phyloP scores from a whole-genome alignment of 2,797 vertebrate species.

The Morus bassanus region DNA sequence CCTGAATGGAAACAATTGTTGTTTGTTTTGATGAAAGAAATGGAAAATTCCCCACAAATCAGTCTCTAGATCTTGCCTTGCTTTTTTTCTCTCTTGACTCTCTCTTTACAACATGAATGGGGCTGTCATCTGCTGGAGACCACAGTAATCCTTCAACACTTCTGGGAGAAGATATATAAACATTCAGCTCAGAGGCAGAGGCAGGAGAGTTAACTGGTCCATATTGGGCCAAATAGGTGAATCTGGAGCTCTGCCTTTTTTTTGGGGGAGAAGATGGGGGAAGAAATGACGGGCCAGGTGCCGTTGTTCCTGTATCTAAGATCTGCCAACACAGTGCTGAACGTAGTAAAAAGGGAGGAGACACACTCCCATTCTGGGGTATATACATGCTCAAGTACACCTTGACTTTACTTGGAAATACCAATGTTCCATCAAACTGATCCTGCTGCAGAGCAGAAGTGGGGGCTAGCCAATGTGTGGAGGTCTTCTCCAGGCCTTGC shows the following conservation, averaged over 20 bases:
- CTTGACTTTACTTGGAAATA: not conserved
- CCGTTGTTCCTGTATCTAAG: not conserved
- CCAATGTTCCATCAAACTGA: not conserved
- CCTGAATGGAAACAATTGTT: not conserved
- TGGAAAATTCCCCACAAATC: not conserved
- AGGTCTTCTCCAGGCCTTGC: not conserved
- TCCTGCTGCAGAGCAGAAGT: not conserved
- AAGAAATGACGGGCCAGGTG: not conserved
- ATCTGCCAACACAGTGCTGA: not conserved
- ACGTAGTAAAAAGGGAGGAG: not conserved
- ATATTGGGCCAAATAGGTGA: not conserved
- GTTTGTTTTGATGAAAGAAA: not conserved
- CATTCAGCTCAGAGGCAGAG: not conserved
- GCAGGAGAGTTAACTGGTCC: not conserved
- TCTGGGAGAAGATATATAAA: not conserved
- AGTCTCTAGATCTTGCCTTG: not conserved
- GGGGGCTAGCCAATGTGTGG: not conserved
- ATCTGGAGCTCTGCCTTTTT: not conserved
- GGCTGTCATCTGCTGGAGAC: not conserved
- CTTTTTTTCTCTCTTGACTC: not conserved
- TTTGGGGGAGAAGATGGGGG: fast-evolving
- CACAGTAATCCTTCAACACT: not conserved
- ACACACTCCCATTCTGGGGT: not conserved
- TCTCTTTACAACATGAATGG: not conserved
- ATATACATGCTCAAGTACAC: fast-evolving